These are phyloP conservation scores for Criorhina ranunculi DNA, from an alignment of 2,888 invertebrate genomes.

Conservation along the genomic window DNA sequence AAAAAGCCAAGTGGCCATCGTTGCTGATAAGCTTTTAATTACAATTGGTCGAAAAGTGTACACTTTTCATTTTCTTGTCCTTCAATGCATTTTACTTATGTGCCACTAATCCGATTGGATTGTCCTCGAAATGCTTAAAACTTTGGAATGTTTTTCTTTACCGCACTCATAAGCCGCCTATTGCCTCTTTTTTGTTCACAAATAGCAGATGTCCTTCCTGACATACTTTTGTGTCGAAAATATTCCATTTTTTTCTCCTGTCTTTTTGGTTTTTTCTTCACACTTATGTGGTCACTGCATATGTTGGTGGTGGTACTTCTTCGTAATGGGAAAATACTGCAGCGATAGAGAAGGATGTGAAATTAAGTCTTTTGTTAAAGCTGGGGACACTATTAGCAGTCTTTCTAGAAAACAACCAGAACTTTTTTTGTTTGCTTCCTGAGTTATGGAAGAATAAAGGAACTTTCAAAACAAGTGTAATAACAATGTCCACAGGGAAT, in stretches of 20 bases:
- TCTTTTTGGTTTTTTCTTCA: neutral
- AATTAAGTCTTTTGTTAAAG: conserved; percentile 19
- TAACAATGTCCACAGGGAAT: neutral
- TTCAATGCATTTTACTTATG: neutral
- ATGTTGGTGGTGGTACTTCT: conserved; percentile 3
- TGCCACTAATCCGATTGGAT: too few relatives aligned
- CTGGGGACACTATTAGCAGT: conserved; percentile 27
- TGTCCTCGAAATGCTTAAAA: conserved; percentile 12
- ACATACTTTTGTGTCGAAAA: conserved; percentile 56
- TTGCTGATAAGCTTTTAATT: conserved; percentile 1
- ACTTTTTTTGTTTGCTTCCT: conserved; percentile 38
- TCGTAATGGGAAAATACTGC: conserved; percentile 21
- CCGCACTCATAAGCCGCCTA: neutral
- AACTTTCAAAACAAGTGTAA: neutral
- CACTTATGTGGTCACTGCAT: conserved; percentile 48
- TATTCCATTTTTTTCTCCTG: conserved; percentile 45
- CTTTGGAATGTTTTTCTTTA: conserved; percentile 23
- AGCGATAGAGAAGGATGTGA: neutral
- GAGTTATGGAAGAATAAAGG: conserved; percentile 25
- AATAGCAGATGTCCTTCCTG: conserved; percentile 50
- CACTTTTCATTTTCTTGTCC: neutral
- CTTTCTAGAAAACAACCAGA: conserved; percentile 50
- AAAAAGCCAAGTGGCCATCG: too few relatives aligned
- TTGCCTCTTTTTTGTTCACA: conserved; percentile 15
- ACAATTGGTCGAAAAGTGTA: neutral